These are phyloP conservation scores for Nannoperca obscura DNA, from an alignment of 2,797 vertebrate genomes.

Conservation along the genomic window DNA sequence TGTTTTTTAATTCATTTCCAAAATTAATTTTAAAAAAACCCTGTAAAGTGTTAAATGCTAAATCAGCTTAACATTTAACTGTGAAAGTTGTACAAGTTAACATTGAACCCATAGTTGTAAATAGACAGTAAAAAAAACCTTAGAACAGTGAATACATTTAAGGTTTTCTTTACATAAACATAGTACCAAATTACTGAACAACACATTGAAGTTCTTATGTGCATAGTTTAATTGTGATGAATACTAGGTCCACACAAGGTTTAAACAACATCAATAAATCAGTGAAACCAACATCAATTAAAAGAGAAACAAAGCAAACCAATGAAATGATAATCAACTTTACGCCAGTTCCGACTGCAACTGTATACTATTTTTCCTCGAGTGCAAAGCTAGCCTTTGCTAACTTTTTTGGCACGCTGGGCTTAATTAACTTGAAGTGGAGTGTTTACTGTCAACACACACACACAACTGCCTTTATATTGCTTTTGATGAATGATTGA, in stretches of 20 bases:
- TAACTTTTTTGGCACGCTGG: conserved; percentile 59
- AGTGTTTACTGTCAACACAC: conserved; percentile 66
- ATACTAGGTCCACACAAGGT: background rate
- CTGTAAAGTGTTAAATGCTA: background rate
- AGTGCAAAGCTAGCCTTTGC: conserved; percentile 37
- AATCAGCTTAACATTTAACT: background rate
- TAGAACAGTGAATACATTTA: background rate
- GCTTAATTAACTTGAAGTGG: conserved; percentile 68
- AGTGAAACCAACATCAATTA: conserved; percentile 27
- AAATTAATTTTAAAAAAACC: too few relatives aligned
- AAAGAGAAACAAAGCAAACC: conserved; percentile 37
- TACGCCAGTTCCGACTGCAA: conserved; percentile 15
- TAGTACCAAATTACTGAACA: background rate
- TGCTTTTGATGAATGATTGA: conserved; percentile 76
- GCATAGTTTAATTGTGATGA: background rate
- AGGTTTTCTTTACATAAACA: background rate
- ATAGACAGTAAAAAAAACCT: background rate
- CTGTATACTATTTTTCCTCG: conserved; percentile 18
- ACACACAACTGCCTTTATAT: conserved; percentile 69
- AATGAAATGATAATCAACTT: conserved; percentile 25
- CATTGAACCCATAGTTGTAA: background rate
- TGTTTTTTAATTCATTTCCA: too few relatives aligned
- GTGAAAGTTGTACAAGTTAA: too few relatives aligned
- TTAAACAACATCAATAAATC: conserved; percentile 27
- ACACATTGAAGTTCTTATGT: background rate